Evolutionary conservation across 2,888 invertebrate species (phyloP), one percentile per base, ranked within the genome.

Genomic region (Tuta absoluta): DNA sequence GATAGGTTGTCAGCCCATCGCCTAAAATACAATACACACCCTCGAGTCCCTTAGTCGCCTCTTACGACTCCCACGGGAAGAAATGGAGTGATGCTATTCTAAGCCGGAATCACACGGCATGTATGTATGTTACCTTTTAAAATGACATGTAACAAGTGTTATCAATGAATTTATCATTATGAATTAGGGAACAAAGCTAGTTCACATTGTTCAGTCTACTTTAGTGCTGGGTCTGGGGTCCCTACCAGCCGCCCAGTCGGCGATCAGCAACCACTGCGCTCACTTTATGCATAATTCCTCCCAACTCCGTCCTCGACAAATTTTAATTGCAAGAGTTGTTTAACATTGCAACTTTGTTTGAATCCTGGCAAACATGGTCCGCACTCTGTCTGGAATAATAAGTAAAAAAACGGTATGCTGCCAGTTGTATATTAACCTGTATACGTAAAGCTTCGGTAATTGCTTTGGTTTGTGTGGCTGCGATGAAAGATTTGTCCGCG

Each of bases 201-300:
- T 45, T 3, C 14, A 45, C n/a, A n/a, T 17, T 10, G 41, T 41
- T 41, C 11, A 5, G 12, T 11, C 41, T 11, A 5, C 12, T 11
- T 2, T n/a, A 4, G 8, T 45, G 45, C 17, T 17, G 33, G 10
- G 0, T 10, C n/a, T 0, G 17, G 3, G 0, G 33, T 14, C 17
- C 33, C 33, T 8, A 10, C 45, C 45, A 7, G 19, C 17, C 12
- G 57, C 41, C 14, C 41, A 14, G 19, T 12, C 77, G 75, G 72
- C 78, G 82, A 84, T 12, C 77, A 74, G 72, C 78, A 82, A 84
- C 83, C 79, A 83, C 84, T 82, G 81, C 82, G 82, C 80, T 81
- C 81, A 75, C 80, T 85, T 81, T 85, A 86, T 89, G 89, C 88
- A 89, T 90, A 89, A 89, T 87, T 87, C 84, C 80, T 79, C 75